Percentiles rank a stretch among this genome's conserved stretches.
Conservation (phyloP, 2,888 invertebrate genomes). For the Drosophila testacea region DNA sequence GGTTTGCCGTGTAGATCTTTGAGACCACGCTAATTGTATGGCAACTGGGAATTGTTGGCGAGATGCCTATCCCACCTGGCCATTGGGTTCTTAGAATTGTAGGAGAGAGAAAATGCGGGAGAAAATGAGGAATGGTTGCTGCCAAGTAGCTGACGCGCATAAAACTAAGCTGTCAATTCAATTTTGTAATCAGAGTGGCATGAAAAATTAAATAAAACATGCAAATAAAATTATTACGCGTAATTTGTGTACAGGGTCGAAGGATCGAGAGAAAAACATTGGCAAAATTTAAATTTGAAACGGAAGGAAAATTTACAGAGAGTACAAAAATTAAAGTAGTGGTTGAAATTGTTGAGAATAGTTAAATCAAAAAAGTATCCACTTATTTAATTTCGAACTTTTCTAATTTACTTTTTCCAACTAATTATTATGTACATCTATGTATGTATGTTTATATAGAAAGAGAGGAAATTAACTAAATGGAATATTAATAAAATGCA, state of each 20-base stretch:
- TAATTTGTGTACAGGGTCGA: constrained; percentile 66
- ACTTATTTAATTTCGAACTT: too few species aligned
- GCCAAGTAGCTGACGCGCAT: constrained; percentile 65
- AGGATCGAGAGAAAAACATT: constrained; percentile 1
- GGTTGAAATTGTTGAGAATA: constrained; percentile 1
- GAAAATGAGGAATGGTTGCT: constrained; percentile 1
- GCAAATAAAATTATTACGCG: constrained; percentile 80
- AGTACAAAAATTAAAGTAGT: constrained; percentile 19
- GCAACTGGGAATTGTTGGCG: constrained; percentile 57
- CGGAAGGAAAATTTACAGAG: neutral
- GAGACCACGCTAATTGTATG: constrained; percentile 75
- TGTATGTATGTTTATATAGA: too few species aligned
- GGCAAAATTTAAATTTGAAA: constrained; percentile 13
- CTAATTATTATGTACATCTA: too few species aligned
- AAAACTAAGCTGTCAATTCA: constrained; percentile 81
- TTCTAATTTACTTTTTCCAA: too few species aligned
- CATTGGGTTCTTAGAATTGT: neutral
- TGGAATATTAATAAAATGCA: too few species aligned
- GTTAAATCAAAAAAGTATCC: neutral
- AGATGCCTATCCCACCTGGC: constrained; percentile 28
- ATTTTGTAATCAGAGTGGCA: constrained; percentile 80
- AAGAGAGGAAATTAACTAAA: too few species aligned
- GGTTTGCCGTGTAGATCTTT: constrained; percentile 31
- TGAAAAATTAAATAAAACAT: constrained; percentile 81
- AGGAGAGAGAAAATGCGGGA: neutral